These are phyloP conservation scores for Drosophila quinaria DNA, from an alignment of 2,888 invertebrate species.

Conservation along the genomic window DNA sequence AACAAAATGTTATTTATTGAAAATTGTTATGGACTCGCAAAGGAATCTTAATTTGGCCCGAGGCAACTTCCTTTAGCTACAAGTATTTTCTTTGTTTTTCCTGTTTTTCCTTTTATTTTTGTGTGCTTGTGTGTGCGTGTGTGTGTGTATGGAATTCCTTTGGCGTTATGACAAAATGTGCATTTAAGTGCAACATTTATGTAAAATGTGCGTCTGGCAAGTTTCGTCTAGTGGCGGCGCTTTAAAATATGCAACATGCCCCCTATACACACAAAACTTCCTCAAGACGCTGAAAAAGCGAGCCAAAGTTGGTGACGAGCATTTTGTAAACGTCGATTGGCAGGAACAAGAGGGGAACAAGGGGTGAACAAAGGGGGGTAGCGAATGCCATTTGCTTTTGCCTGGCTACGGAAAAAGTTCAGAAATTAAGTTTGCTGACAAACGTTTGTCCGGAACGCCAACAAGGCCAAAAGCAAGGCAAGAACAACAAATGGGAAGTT, in stretches of 20 bases:
- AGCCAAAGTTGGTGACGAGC: slow-evolving; percentile 72
- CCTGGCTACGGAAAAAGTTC: slow-evolving; percentile 70
- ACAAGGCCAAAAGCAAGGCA: slow-evolving; percentile 21
- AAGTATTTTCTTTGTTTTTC: slow-evolving; percentile 13
- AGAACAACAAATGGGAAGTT: slow-evolving; percentile 20
- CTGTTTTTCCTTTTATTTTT: slow-evolving; percentile 9
- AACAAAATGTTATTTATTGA: slow-evolving; percentile 76
- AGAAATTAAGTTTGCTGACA: slow-evolving; percentile 82
- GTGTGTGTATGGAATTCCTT: slow-evolving; percentile 20
- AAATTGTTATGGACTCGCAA: slow-evolving; percentile 67
- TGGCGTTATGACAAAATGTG: slow-evolving; percentile 78
- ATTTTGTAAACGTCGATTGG: slow-evolving; percentile 70
- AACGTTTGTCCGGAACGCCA: slow-evolving; percentile 67
- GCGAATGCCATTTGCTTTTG: slow-evolving; percentile 68
- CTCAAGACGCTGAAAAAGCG: slow-evolving; percentile 60
- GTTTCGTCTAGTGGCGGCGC: slow-evolving; percentile 56
- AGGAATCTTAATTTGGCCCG: slow-evolving; percentile 75
- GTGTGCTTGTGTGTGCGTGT: background rate
- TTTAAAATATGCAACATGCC: slow-evolving; percentile 71
- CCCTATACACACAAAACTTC: background rate
- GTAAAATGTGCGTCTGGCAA: slow-evolving; percentile 82
- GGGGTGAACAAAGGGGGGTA: background rate
- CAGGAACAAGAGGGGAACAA: background rate
- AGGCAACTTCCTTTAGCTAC: slow-evolving; percentile 25
- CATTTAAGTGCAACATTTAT: slow-evolving; percentile 82